Base-by-base conservation (phyloP, 2,113 vertebrate genomes). In the Mesitornis unicolor region DNA sequence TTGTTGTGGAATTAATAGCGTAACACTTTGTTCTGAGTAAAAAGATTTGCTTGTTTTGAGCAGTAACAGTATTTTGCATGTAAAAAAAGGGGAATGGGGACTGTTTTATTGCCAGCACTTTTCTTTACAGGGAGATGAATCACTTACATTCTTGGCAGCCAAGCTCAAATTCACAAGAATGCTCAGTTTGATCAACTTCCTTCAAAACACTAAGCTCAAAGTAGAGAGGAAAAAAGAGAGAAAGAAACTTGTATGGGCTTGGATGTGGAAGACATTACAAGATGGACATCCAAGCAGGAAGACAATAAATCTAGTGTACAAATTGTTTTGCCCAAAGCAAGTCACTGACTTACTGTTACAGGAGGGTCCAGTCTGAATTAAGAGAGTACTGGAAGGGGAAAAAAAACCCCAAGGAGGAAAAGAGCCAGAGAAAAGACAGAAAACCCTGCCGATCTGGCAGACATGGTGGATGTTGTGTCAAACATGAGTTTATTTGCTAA, bases 101-200 rank as follows among this genome's bases (percentile, higher is more conserved):
- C 81, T 40, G 63, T 85, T 94, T 95, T 78, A 94, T 94, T 93
- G 90, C 89, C 90, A 95, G 75, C 74, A 43, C 82, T 94, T 93
- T 90, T 97, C 71, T 84, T 97, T 95, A 56, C 89, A 84, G 81
- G 47, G 50, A 45, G 40, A 96, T 97, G 97, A 97, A 97, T 97
- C 96, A 96, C 67, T 97, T 90, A 82, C 84, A 96, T 98, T 97
- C 95, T 97, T 98, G 97, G 96, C 95, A 97, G 80, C 42, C 35
- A 51, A 80, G 42, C 82, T 85, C 88, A 94, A 84, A 89, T 95
- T 96, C 95, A 87, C 93, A 96, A 96, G 95, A 97, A 95, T 97
- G 96, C 90, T 95, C 92, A 93, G 89, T 96, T 97, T 97, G 87
- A 97, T 94, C 90, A 96, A 84, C 92, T 96, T 97, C 95, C 93